Conservation (phyloP, 1,140 invertebrate genomes). For the Lepidurus packardi region DNA sequence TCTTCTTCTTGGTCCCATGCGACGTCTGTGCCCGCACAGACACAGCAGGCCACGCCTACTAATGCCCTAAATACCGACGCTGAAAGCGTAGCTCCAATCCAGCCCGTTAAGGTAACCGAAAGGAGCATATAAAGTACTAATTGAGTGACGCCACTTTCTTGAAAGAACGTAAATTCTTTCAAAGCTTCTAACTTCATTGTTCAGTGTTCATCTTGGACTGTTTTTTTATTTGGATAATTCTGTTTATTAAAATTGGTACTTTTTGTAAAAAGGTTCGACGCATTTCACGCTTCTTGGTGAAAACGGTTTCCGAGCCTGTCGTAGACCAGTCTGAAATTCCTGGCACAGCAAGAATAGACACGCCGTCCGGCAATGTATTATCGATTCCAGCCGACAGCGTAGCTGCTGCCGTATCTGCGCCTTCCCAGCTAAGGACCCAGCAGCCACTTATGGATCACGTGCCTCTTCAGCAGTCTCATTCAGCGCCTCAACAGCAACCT, state of each 20-base stretch:
- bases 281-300: constrained; percentile 72
- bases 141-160: constrained; percentile 27
- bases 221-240: constrained; percentile 16
- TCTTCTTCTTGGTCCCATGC: constrained; percentile 13
- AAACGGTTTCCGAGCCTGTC: constrained; percentile 42
- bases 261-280: constrained; percentile 51
- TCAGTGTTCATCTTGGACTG: neutral
- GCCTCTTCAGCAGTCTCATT: neutral
- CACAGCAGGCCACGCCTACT: constrained; percentile 1
- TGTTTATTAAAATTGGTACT: constrained; percentile 25
- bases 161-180: neutral
- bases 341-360: constrained; percentile 28
- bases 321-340: constrained; percentile 22
- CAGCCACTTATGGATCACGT: neutral
- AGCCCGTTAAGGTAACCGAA: constrained; percentile 35
- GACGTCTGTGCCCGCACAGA: neutral
- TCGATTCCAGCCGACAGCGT: neutral
- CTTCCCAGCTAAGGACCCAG: neutral
- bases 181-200: neutral
- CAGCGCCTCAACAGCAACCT: neutral
- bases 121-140: constrained; percentile 33
- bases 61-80: constrained; percentile 19
- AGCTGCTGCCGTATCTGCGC: neutral
- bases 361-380: constrained; percentile 28
- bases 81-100: constrained; percentile 25